Evolutionary conservation across 2,113 vertebrate species (phyloP).

Genomic region (Butorides virescens): DNA sequence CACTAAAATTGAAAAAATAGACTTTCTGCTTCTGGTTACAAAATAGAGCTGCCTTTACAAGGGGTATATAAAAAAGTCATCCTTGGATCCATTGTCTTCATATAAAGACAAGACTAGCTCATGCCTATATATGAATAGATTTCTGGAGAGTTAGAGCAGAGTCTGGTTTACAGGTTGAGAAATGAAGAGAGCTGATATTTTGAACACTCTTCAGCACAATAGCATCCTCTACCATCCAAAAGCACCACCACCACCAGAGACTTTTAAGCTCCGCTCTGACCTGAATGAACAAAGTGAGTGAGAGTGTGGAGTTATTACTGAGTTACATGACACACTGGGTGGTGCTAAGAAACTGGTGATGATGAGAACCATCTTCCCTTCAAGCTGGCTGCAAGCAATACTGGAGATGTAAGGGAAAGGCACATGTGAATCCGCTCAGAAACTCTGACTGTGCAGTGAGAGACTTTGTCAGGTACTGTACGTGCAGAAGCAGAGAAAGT

Average conservation of each 20-base stretch:
- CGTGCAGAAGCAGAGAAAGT: not conserved
- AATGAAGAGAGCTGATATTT: not conserved
- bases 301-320: not conserved
- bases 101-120: not conserved
- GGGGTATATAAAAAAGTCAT: not conserved
- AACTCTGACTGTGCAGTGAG: not conserved
- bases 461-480: not conserved
- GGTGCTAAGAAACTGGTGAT: not conserved
- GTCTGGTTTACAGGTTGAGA: not conserved
- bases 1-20: not conserved
- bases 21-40: not conserved
- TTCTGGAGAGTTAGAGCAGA: not conserved
- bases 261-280: not conserved
- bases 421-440: not conserved
- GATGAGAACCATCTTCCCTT: not conserved
- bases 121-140: not conserved
- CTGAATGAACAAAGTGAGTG: not conserved
- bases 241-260: not conserved
- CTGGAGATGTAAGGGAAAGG: not conserved
- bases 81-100: not conserved
- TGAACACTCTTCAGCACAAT: not conserved
- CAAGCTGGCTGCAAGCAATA: not conserved
- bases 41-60: not conserved
- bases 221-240: not conserved
- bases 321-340: not conserved